Conservation (phyloP, 2,888 invertebrate species). For the Tethea ocularis region DNA sequence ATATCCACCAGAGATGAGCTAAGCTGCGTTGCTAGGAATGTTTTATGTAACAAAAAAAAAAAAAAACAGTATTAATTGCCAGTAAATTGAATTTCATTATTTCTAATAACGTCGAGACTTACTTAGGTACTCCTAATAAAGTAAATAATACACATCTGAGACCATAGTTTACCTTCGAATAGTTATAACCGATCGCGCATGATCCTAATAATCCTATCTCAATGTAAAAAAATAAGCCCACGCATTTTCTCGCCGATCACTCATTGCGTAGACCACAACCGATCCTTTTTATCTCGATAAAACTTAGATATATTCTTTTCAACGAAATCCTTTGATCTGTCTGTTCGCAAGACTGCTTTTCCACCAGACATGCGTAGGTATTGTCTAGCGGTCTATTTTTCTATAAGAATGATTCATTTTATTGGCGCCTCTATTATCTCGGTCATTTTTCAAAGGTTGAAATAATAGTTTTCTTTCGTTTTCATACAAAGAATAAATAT, state of each 20-base stretch:
- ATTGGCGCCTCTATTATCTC: conserved; percentile 21
- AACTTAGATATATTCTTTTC: conserved; percentile 61
- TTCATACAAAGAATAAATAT: neutral
- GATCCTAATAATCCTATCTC: conserved; percentile 3
- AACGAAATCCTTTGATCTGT: conserved; percentile 59
- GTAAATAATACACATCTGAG: too few relatives aligned
- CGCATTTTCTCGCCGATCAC: neutral
- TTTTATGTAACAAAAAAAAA: too few relatives aligned
- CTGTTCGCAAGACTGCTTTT: conserved; percentile 39
- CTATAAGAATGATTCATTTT: conserved; percentile 36
- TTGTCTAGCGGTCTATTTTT: conserved; percentile 38
- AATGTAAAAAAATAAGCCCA: conserved; percentile 14
- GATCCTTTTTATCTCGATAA: conserved; percentile 52
- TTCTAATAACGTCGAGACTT: too few relatives aligned
- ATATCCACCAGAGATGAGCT: too few relatives aligned
- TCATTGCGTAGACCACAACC: neutral
- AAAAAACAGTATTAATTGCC: too few relatives aligned
- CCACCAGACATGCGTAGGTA: conserved; percentile 31
- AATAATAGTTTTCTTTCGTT: neutral
- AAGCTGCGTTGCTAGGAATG: too few relatives aligned
- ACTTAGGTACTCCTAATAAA: too few relatives aligned
- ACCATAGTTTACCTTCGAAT: too few relatives aligned
- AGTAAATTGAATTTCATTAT: too few relatives aligned
- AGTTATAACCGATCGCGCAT: neutral
- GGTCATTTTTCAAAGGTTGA: neutral